phyloP scores from a whole-genome alignment of 2,113 vertebrate genomes.

The Microtus richardsoni region DNA sequence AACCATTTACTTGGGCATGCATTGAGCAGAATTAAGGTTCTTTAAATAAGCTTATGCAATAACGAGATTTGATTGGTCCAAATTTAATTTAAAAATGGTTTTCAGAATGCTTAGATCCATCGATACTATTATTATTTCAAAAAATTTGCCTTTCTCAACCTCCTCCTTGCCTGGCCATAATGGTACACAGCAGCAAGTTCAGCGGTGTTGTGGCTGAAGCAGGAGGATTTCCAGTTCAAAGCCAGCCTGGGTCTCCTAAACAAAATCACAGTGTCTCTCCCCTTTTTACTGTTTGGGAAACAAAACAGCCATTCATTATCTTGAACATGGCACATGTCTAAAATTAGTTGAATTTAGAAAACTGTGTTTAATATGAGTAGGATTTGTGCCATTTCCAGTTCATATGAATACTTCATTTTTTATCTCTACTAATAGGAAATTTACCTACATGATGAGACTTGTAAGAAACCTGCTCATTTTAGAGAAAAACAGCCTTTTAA shows the following conservation, averaged over 20 bases:
- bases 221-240: too few relatives aligned
- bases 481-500: conserved; percentile 40
- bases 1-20: conserved; percentile 9
- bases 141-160: neutral
- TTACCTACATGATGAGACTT: neutral
- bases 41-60: conserved; percentile 52
- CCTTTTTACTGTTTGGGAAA: neutral
- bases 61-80: neutral
- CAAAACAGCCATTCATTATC: conserved; percentile 20
- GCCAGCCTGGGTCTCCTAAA: neutral
- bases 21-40: conserved; percentile 12
- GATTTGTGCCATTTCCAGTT: neutral
- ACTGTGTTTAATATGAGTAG: conserved; percentile 4
- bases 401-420: neutral
- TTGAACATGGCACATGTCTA: neutral
- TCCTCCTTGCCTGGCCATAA: neutral
- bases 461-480: neutral
- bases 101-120: conserved; percentile 45
- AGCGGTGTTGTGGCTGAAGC: neutral
- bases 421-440: neutral
- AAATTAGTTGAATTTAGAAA: conserved; percentile 3
- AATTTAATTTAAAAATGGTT: conserved; percentile 66
- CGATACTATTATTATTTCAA: conserved; percentile 35
- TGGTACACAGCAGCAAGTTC: neutral
- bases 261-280: neutral